Conservation (phyloP, 1,140 invertebrate genomes). For the Drosophila ironensis region DNA sequence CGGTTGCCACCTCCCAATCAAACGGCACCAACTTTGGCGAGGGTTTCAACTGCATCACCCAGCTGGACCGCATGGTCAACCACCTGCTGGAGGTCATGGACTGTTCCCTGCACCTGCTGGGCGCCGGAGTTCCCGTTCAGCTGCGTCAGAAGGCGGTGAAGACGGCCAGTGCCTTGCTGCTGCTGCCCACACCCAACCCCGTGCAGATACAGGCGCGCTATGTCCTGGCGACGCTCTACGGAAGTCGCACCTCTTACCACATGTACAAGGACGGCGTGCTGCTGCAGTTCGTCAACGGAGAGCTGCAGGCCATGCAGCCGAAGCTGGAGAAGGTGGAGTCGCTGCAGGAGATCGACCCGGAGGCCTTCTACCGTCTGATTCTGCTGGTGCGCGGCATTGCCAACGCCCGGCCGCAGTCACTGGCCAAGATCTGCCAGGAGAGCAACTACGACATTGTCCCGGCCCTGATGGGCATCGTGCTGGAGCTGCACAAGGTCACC, state of each 20-base stretch:
- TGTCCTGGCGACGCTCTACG: slow-evolving; percentile 91
- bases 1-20: slow-evolving; percentile 8
- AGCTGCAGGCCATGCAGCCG: slow-evolving; percentile 83
- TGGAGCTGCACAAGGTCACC: slow-evolving; percentile 74
- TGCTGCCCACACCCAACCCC: slow-evolving; percentile 90
- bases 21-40: slow-evolving; percentile 59
- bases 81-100: slow-evolving; percentile 90
- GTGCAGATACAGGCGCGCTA: slow-evolving; percentile 91
- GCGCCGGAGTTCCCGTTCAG: slow-evolving; percentile 73
- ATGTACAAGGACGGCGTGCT: slow-evolving; percentile 94
- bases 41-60: slow-evolving; percentile 74
- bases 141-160: slow-evolving; percentile 86
- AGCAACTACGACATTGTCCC: slow-evolving; percentile 71
- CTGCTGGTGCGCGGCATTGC: slow-evolving; percentile 93
- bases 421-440: slow-evolving; percentile 79
- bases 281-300: slow-evolving; percentile 88
- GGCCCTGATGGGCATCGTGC: slow-evolving; percentile 57
- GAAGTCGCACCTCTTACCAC: slow-evolving; percentile 89
- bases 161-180: slow-evolving; percentile 90
- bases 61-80: slow-evolving; percentile 85
- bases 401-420: slow-evolving; percentile 87
- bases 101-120: slow-evolving; percentile 83
- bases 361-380: slow-evolving; percentile 94
- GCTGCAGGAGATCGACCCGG: slow-evolving; percentile 90
- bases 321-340: slow-evolving; percentile 73